phyloP scores from a whole-genome alignment of 2,113 vertebrate species.

The Muntiacus muntjak region DNA sequence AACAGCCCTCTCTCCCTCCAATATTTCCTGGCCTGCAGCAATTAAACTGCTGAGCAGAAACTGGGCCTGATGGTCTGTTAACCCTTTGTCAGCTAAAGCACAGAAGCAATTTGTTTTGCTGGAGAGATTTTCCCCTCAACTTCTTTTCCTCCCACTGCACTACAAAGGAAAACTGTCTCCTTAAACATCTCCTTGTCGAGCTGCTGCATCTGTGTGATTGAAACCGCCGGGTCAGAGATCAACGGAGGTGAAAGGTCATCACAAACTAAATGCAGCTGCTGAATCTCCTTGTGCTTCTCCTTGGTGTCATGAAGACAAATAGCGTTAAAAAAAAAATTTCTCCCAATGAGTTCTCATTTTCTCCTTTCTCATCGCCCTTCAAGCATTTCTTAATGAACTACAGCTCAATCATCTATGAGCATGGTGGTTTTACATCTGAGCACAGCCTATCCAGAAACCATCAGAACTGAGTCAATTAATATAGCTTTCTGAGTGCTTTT shows the following conservation, averaged over 20 bases:
- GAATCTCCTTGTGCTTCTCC: constrained; percentile 62
- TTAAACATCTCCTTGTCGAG: background rate
- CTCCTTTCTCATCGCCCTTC: constrained; percentile 49
- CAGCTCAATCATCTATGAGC: constrained; percentile 56
- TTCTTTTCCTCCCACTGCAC: background rate
- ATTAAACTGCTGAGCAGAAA: constrained; percentile 44
- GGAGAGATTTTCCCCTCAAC: constrained; percentile 1
- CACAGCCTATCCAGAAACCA: constrained; percentile 1
- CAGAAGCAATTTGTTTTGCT: background rate
- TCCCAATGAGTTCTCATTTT: constrained; percentile 68
- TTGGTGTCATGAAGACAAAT: constrained; percentile 82
- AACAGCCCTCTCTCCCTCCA: background rate
- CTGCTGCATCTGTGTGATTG: constrained; percentile 64
- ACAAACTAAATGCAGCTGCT: constrained; percentile 60
- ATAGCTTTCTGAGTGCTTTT: constrained; percentile 34
- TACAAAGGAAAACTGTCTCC: background rate
- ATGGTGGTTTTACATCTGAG: constrained; percentile 47
- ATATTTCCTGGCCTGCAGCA: constrained; percentile 45
- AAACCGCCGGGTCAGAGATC: constrained; percentile 75
- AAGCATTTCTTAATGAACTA: constrained; percentile 79
- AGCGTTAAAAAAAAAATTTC: constrained; percentile 63
- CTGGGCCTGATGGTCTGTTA: constrained; percentile 43
- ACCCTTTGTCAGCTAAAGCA: constrained; percentile 48
- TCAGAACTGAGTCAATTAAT: constrained; percentile 52
- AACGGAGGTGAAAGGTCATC: constrained; percentile 72